Conservation (phyloP, 2,888 invertebrate species). For the Eueremaeus valkanovi region DNA sequence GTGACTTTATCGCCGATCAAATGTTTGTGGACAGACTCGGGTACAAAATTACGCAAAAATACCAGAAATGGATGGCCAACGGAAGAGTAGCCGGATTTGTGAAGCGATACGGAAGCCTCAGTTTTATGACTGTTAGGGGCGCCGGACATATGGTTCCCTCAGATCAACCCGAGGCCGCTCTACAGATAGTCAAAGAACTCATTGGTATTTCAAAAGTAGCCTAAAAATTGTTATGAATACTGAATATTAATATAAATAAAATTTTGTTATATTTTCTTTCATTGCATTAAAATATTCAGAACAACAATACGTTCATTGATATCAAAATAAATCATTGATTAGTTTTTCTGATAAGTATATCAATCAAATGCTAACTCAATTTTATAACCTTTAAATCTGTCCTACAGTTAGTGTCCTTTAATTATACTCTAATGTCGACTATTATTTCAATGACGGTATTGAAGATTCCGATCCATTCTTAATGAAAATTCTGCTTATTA, state of each 20-base stretch:
- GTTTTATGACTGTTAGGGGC: constrained; percentile 49
- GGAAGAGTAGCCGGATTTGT: constrained; percentile 52
- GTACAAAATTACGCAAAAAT: constrained; percentile 38
- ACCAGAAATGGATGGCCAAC: constrained; percentile 50
- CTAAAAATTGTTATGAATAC: not conserved
- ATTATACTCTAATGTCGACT: no score
- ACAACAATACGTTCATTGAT: no score
- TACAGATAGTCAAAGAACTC: constrained; percentile 3
- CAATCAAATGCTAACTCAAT: no score
- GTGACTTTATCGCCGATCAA: constrained; percentile 56
- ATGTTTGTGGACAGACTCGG: constrained; percentile 54
- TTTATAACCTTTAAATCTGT: no score
- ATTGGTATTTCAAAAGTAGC: not conserved
- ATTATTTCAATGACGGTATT: no score
- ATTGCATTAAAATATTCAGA: no score
- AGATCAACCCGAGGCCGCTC: constrained; percentile 19
- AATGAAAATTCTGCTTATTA: no score
- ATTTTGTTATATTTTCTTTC: no score
- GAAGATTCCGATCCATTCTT: no score
- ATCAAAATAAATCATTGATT: no score
- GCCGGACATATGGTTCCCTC: constrained; percentile 54
- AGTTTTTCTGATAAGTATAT: no score
- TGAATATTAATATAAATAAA: not conserved
- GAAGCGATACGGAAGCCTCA: constrained; percentile 48
- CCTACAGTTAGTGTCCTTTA: no score